A percentile compares a stretch with the other conserved stretches of the same genome.
Conservation (phyloP, 2,888 invertebrate genomes). For the Pteria penguin region DNA sequence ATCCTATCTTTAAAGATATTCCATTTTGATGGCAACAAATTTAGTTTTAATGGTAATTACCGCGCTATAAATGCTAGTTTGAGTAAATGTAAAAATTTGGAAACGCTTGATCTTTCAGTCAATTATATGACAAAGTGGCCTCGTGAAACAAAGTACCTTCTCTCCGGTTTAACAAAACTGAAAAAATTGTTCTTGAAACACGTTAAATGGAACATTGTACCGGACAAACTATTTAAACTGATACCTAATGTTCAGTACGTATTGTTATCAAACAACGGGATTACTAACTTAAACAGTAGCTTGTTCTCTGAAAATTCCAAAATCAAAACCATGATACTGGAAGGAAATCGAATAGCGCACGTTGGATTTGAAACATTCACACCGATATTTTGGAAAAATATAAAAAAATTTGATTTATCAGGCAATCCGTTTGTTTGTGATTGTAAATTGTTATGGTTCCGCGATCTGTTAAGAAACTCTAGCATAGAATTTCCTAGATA, state of each 20-base stretch:
- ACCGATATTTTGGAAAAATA: not conserved
- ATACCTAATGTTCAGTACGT: not conserved
- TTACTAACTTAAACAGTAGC: not conserved
- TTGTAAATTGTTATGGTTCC: constrained; percentile 80
- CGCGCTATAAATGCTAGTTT: not conserved
- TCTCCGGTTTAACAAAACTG: not conserved
- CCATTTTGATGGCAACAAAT: not conserved
- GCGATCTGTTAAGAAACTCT: constrained; percentile 31
- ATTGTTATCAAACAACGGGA: not conserved
- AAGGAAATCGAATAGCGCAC: not conserved
- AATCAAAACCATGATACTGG: not conserved
- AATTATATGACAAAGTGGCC: constrained; percentile 10
- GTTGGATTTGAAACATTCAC: constrained; percentile 28
- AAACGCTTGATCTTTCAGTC: not conserved
- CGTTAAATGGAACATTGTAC: not conserved
- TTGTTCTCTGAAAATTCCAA: not conserved
- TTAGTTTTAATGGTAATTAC: not conserved
- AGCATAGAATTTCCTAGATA: not conserved
- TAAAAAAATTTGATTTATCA: constrained; percentile 81
- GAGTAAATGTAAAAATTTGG: not conserved
- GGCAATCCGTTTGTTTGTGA: constrained; percentile 84
- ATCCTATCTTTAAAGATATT: not conserved
- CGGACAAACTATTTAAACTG: not conserved
- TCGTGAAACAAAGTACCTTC: not conserved
- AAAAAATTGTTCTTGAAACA: not conserved